Percentiles rank a stretch among this genome's conserved stretches.
Conservation (phyloP, 2,888 invertebrate species). For the Drosophila paucipuncta region DNA sequence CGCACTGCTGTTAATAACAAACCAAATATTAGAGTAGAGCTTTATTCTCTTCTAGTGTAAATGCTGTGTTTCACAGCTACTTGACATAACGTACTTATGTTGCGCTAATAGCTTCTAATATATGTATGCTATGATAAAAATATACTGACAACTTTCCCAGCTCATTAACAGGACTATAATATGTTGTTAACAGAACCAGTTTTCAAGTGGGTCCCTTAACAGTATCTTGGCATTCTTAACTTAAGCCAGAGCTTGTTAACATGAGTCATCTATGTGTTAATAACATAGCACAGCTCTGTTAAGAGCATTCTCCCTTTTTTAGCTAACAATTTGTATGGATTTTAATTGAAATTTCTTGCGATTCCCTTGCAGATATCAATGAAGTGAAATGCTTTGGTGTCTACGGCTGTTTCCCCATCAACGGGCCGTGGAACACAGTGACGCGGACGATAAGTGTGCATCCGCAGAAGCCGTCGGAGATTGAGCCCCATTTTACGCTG, state of each 20-base stretch:
- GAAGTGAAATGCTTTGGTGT: conserved; percentile 90
- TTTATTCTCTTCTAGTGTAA: not conserved
- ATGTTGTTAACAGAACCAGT: not conserved
- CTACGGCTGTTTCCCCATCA: conserved; percentile 93
- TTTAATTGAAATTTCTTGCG: not conserved
- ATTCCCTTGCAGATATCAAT: conserved; percentile 75
- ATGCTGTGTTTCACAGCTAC: not conserved
- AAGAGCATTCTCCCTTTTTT: not conserved
- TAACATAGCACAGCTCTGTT: not conserved
- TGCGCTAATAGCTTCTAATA: not conserved
- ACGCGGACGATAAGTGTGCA: conserved; percentile 92
- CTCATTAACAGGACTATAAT: not conserved
- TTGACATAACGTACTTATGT: not conserved
- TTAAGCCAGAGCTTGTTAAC: not conserved
- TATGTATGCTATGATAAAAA: not conserved
- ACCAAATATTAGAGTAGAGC: not conserved
- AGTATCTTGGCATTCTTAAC: not conserved
- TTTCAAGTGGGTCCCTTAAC: not conserved
- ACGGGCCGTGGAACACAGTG: conserved; percentile 91
- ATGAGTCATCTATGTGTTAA: not conserved
- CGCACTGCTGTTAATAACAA: not conserved
- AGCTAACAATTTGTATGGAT: not conserved
- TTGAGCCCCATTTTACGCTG: conserved; percentile 87
- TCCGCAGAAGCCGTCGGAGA: conserved; percentile 90
- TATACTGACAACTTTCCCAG: not conserved